These are phyloP conservation scores for Botia almorhae DNA, from an alignment of 2,797 vertebrate genomes.

Conservation along the genomic window DNA sequence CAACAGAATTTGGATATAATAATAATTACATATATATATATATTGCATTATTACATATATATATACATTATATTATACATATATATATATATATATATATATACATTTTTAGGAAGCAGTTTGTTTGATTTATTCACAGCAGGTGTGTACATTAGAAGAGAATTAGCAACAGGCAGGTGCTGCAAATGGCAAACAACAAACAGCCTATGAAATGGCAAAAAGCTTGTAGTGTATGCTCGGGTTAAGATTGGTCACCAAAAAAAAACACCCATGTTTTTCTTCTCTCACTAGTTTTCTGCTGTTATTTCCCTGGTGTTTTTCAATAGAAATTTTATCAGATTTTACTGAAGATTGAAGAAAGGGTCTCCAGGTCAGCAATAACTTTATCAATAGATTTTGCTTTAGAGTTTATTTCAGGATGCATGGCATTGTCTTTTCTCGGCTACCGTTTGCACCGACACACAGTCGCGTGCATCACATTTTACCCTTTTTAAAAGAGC, in stretches of 20 bases:
- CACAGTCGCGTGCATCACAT: not conserved
- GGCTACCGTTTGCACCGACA: constrained; percentile 16
- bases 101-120: not conserved
- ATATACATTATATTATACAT: too few species aligned
- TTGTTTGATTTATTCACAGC: too few species aligned
- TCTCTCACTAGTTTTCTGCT: not conserved
- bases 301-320: constrained; percentile 25
- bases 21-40: too few species aligned
- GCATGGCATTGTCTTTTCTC: constrained; percentile 4
- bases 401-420: constrained; percentile 43
- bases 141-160: not conserved
- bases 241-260: not conserved
- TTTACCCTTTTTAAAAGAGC: not conserved
- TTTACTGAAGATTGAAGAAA: not conserved
- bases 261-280: not conserved
- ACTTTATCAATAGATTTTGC: constrained; percentile 51
- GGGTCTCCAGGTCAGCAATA: constrained; percentile 5
- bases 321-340: constrained; percentile 29
- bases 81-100: too few species aligned
- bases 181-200: not conserved
- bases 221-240: not conserved
- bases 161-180: too few species aligned
- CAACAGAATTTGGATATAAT: not conserved
- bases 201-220: not conserved
- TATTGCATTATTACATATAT: too few species aligned